Conservation (phyloP, 2,888 invertebrate genomes). For the Leucophenga montana region DNA sequence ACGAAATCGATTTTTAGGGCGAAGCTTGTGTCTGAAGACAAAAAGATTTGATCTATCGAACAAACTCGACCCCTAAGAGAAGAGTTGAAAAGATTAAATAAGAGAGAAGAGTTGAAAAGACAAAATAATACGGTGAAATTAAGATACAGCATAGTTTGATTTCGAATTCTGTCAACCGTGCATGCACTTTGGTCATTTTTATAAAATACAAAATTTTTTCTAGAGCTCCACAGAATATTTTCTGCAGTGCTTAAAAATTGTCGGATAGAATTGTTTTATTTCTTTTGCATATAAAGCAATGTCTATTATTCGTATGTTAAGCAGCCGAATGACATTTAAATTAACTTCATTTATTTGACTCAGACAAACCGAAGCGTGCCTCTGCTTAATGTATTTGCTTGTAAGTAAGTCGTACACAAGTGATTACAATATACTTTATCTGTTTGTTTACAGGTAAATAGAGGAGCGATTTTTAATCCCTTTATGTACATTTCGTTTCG, state of each 20-base stretch:
- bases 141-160: too few species aligned
- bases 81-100: too few species aligned
- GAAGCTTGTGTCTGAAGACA: neutral
- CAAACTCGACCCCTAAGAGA: neutral
- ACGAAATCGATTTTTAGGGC: too few species aligned
- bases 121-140: too few species aligned
- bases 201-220: too few species aligned
- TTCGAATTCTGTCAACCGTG: too few species aligned
- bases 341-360: neutral
- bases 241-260: too few species aligned
- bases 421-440: constrained; percentile 7
- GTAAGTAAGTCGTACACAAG: neutral
- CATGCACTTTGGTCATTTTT: too few species aligned
- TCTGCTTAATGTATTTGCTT: neutral
- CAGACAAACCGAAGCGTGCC: constrained; percentile 48
- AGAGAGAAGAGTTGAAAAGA: too few species aligned
- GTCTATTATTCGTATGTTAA: neutral
- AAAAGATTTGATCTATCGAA: neutral
- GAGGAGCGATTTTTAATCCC: too few species aligned
- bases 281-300: neutral
- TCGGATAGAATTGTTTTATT: too few species aligned
- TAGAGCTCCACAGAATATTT: too few species aligned
- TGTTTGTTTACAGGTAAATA: neutral
- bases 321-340: neutral
- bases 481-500: neutral